phyloP scores from a whole-genome alignment of 2,888 invertebrate genomes.

The Drosophila nr. perissopoda region DNA sequence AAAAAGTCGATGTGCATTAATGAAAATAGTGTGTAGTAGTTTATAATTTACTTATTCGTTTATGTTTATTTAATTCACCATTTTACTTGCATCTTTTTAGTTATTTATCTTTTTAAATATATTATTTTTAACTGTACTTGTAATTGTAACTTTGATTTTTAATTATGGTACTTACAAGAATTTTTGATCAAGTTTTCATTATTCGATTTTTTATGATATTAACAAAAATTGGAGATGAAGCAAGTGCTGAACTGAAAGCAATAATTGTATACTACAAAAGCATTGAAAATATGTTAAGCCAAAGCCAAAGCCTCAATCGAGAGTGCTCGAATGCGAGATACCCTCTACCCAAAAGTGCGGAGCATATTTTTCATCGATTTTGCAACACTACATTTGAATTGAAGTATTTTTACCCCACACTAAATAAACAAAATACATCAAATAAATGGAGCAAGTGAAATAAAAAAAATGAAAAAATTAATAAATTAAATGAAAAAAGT shows the following conservation, averaged over 20 bases:
- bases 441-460: neutral
- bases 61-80: neutral
- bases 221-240: neutral
- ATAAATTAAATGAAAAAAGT: too few species aligned
- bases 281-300: conserved; percentile 65
- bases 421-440: neutral
- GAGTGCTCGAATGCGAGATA: neutral
- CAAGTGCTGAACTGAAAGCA: conserved; percentile 16
- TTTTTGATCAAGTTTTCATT: neutral
- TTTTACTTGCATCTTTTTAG: neutral
- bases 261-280: conserved; percentile 17
- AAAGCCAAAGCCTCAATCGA: conserved; percentile 31
- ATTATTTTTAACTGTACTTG: neutral
- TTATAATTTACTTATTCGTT: neutral
- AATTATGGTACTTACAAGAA: neutral
- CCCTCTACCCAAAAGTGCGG: neutral
- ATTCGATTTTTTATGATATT: neutral
- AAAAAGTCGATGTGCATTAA: neutral
- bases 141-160: neutral
- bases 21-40: neutral
- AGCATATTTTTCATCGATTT: neutral
- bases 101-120: neutral
- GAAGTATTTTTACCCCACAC: too few species aligned
- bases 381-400: too few species aligned
- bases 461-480: too few species aligned